Conservation (phyloP, 2,113 vertebrate species). For the Daphoenositta chrysoptera region DNA sequence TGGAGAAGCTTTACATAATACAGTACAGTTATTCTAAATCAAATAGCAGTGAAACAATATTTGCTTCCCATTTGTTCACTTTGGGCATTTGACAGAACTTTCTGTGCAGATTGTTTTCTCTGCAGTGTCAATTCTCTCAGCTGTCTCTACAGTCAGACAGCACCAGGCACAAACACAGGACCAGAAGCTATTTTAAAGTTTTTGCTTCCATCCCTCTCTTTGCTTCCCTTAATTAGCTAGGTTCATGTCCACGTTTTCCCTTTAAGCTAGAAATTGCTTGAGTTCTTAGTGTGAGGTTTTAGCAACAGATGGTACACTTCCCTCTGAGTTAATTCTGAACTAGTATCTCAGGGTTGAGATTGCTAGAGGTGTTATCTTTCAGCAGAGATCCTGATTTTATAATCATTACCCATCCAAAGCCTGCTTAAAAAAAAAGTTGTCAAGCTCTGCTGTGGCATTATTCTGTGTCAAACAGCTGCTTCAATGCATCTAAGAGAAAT, state of each 20-base stretch:
- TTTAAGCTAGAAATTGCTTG: constrained; percentile 7
- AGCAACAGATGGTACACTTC: constrained; percentile 49
- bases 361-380: constrained; percentile 44
- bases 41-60: not conserved
- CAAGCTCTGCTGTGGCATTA: not conserved
- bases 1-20: not conserved
- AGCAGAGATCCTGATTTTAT: constrained; percentile 27
- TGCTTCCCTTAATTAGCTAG: constrained; percentile 2
- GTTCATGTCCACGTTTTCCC: not conserved
- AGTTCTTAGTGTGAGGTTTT: constrained; percentile 21
- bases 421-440: not conserved
- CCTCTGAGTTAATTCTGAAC: constrained; percentile 42
- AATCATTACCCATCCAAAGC: constrained; percentile 22
- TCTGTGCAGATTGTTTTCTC: not conserved
- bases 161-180: not conserved
- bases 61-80: not conserved
- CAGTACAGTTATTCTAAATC: not conserved
- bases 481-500: not conserved
- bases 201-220: not conserved
- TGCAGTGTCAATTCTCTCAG: not conserved
- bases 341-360: not conserved
- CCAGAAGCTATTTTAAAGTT: constrained; percentile 28
- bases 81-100: not conserved
- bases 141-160: not conserved
- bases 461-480: constrained; percentile 1